Base-by-base conservation (phyloP, 2,888 invertebrate species). In the Salpingus planirostris region DNA sequence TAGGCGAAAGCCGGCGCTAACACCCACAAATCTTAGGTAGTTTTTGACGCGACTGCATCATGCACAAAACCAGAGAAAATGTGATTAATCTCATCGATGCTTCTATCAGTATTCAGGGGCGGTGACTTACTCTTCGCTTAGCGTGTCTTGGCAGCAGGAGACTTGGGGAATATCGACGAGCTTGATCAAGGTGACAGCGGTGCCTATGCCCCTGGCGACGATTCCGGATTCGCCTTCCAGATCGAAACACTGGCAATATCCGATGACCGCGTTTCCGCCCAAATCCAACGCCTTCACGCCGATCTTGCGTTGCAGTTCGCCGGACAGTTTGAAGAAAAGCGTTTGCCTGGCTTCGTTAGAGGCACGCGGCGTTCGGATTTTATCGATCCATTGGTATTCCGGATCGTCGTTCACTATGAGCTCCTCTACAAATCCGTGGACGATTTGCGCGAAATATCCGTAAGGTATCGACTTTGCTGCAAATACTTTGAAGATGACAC, bases 351-450 rank as follows among this genome's bases (percentile, higher is more conserved):
- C 95, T 67, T 97, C 97, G 62, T 98, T 97, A 1, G 93, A 93
- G 1, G 96, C 93, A 31, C 97, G 67, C 1, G 96, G 95, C 1
- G 96, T 96, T 42, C 97, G 74, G 50, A 97, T 95, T 71, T 96
- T 96, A 66, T 97, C 97, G 31, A 97, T 95, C 96, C 97, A 97
- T 65, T 97, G 95, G 66, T 92, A 91, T 60, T 93, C 97, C 0
- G 97, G 97, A 68, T 97, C 97, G 61, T 95, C 95, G 57, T 91
- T 91, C 5, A 95, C 89, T 11, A 95, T 86, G 47, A 96, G 64
- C 60, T 97, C 96, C 60, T 96, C 95, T 0, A 96, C 95, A 66
- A 97, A 95, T 2, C 96, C 96, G 58, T 91, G 88, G 43, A 96
- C 81, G 2, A 84, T 74, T 54, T 85, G 83, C 3, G 89, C 83